These are phyloP conservation scores for Phymatocera aterrima DNA, from an alignment of 2,888 invertebrate genomes.

Conservation along the genomic window DNA sequence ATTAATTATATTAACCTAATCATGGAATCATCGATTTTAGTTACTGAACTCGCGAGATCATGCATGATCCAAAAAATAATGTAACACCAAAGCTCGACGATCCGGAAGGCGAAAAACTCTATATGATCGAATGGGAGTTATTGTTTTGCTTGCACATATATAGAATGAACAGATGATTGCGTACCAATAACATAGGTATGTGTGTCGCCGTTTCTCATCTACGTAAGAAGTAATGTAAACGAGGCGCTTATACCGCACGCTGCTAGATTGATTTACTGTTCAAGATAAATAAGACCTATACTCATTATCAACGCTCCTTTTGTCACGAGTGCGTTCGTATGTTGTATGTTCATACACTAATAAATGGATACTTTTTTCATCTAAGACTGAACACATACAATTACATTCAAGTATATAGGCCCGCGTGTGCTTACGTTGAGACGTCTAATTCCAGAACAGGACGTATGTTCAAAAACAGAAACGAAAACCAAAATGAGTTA, in stretches of 20 bases:
- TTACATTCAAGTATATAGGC: neutral
- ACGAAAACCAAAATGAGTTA: no score
- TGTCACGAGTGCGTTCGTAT: slow-evolving; percentile 8
- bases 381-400: neutral
- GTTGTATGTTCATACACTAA: neutral
- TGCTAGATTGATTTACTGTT: slow-evolving; percentile 36
- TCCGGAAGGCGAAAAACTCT: neutral
- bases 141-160: neutral
- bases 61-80: no score
- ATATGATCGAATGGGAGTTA: neutral
- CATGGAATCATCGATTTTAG: neutral
- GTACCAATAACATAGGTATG: neutral
- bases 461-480: neutral
- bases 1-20: no score
- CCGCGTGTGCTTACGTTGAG: neutral
- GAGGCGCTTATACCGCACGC: slow-evolving; percentile 4
- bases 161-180: neutral
- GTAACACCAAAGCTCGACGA: no score
- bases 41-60: no score
- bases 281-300: slow-evolving; percentile 32
- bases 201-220: neutral
- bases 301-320: slow-evolving; percentile 37
- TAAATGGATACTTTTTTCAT: slow-evolving; percentile 12
- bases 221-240: slow-evolving; percentile 27
- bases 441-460: neutral